Conservation (phyloP, 1,140 invertebrate species). For the Lasioglossum albipes region DNA sequence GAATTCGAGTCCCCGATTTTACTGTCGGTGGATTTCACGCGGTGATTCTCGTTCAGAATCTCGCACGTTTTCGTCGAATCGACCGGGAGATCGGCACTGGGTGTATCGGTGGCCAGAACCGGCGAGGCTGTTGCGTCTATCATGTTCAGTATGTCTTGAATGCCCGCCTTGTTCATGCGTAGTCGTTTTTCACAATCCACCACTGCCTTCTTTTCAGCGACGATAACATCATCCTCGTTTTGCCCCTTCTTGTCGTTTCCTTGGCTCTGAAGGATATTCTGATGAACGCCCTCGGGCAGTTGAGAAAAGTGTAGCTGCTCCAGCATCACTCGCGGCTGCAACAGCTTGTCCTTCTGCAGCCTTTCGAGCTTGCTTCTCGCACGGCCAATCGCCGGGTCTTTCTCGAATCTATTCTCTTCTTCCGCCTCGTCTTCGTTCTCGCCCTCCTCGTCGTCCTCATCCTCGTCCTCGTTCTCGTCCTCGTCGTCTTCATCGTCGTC, state of each 20-base stretch:
- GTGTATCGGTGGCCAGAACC: conserved; percentile 65
- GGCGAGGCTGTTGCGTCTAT: conserved; percentile 69
- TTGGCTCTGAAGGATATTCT: conserved; percentile 44
- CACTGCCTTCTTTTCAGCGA: conserved; percentile 54
- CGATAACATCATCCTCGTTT: conserved; percentile 51
- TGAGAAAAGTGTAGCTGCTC: conserved; percentile 72
- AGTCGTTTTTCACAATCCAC: conserved; percentile 55
- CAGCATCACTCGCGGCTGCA: conserved; percentile 75
- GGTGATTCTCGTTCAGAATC: conserved; percentile 32
- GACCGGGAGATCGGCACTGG: conserved; percentile 61
- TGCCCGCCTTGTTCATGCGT: conserved; percentile 64
- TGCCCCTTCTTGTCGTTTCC: conserved; percentile 48
- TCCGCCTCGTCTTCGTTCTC: conserved; percentile 8
- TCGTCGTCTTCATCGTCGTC: conserved; percentile 45
- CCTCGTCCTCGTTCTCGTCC: conserved; percentile 16
- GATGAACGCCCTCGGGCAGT: conserved; percentile 53
- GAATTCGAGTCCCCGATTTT: conserved; percentile 9
- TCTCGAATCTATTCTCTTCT: conserved; percentile 42
- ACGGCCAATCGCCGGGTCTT: conserved; percentile 31
- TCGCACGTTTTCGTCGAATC: conserved; percentile 64
- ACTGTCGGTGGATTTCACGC: neutral
- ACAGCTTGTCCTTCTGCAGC: conserved; percentile 69
- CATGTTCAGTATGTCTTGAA: conserved; percentile 74
- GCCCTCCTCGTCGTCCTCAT: conserved; percentile 12
- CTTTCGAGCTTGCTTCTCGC: conserved; percentile 65